phyloP scores from a whole-genome alignment of 1,140 invertebrate species.

The Ooceraea biroi region DNA sequence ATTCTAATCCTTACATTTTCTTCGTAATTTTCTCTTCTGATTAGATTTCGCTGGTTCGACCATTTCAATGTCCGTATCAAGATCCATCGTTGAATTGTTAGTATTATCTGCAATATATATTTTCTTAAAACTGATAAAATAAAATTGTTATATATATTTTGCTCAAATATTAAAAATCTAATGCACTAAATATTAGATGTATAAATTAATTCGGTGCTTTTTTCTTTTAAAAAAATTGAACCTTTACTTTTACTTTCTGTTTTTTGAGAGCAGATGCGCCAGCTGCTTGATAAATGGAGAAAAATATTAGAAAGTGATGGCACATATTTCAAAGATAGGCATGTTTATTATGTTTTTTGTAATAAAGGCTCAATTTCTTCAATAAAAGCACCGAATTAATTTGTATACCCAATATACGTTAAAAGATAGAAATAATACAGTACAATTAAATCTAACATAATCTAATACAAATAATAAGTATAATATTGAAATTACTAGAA shows the following conservation, averaged over 20 bases:
- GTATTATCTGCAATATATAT: not conserved
- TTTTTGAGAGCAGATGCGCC: no score
- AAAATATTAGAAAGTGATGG: no score
- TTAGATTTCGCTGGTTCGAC: not conserved
- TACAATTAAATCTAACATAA: not conserved
- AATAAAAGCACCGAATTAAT: no score
- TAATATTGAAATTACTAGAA: conserved; percentile 4
- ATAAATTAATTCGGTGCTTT: no score
- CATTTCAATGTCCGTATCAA: not conserved
- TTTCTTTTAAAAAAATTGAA: no score
- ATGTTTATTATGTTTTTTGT: no score
- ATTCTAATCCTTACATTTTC: not conserved
- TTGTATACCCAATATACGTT: not conserved
- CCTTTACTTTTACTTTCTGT: no score
- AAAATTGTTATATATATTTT: not conserved
- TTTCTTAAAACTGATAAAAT: not conserved
- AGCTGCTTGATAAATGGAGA: no score
- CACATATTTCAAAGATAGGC: no score
- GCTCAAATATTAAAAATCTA: not conserved
- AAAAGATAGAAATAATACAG: not conserved
- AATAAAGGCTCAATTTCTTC: no score
- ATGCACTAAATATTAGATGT: not conserved
- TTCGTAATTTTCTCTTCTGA: not conserved
- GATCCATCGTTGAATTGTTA: not conserved
- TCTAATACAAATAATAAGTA: not conserved